Evolutionary conservation across 2,888 invertebrate genomes (phyloP), one percentile per base, ranked within the genome.

Genomic region (Seira sanloemensis): DNA sequence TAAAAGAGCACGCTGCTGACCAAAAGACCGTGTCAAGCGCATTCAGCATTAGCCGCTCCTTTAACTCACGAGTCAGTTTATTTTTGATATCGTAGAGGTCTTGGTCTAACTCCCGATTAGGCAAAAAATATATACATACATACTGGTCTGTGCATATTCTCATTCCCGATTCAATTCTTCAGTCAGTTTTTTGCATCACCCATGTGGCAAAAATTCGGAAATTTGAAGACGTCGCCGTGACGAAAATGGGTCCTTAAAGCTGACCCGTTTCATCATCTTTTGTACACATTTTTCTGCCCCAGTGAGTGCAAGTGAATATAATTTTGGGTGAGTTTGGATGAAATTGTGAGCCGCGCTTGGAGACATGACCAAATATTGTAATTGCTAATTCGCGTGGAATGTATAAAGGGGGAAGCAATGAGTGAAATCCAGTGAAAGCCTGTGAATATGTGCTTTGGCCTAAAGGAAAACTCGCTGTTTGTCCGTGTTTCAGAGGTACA

Each of bases 11-110:
- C 83, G 74, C 76, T 82, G 37, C 82, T 83, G 83, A 83, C 83
- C 83, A 83, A 62, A 83, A 83, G 77, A 83, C 78, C 83, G 83
- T 83, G 78, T 83, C 83, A 83, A 78, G 78, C 73, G 62, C 73
- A 58, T 37, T 67, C 69, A 68, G 23, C 68, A 58, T 24, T 68
- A 83, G 83, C 77, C 77, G 67, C 67, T 73, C 68, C 73, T 83
- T 68, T 62, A 19, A 54, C 66, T 68, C 54, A 46, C 25, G 67
- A 12, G 18, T 83, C 83, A 83, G 83, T 83, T 67, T 54, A 37
- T 68, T 73, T 78, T 72, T 73, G 83, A 68, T 78, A 78, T 65
- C 73, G 72, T 1, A 77, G 54, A 77, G 68, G 58, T 66, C 66
- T 7, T 27, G 69, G 68, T 19, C 75, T 50, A 50, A 50, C 50